These are phyloP conservation scores for Hemicentrotus pulcherrimus DNA, from an alignment of 35 echinoderm and acorn worm species.

Conservation along the genomic window DNA sequence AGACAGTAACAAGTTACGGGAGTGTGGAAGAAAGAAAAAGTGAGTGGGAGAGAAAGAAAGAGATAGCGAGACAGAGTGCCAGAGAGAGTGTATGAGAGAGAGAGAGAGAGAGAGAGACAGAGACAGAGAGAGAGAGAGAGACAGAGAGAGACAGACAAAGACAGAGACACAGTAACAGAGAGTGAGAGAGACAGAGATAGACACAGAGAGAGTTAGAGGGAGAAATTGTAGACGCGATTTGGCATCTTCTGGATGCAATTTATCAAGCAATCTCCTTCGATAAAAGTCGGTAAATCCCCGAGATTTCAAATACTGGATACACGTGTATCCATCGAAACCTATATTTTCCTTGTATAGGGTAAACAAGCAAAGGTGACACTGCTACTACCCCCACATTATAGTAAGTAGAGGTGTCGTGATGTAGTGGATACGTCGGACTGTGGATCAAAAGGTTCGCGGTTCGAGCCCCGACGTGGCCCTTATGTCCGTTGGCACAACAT, in stretches of 20 bases:
- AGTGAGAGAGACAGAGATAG: neutral
- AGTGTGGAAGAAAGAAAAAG: neutral
- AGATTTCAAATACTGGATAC: slow-evolving; percentile 3
- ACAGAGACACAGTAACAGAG: neutral
- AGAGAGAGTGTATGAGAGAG: neutral
- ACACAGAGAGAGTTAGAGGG: neutral
- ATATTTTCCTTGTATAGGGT: neutral
- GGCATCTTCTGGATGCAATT: slow-evolving; percentile 17
- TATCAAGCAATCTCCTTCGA: slow-evolving; percentile 17
- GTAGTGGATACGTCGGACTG: too few relatives aligned
- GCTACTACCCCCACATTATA: too few relatives aligned
- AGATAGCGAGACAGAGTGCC: neutral
- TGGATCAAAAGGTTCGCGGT: too few relatives aligned
- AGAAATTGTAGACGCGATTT: neutral
- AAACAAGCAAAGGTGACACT: neutral
- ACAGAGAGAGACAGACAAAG: neutral
- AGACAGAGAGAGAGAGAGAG: neutral
- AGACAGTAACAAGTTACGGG: neutral
- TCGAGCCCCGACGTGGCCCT: too few relatives aligned
- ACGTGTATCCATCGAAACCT: neutral
- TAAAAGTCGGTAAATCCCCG: neutral
- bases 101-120: neutral
- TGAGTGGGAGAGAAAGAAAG: neutral
- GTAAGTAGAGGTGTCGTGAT: too few relatives aligned
- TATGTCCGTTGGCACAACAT: too few relatives aligned